Evolutionary conservation across 2,113 vertebrate genomes (phyloP).

Genomic region (Paramisgurnus dabryanus): DNA sequence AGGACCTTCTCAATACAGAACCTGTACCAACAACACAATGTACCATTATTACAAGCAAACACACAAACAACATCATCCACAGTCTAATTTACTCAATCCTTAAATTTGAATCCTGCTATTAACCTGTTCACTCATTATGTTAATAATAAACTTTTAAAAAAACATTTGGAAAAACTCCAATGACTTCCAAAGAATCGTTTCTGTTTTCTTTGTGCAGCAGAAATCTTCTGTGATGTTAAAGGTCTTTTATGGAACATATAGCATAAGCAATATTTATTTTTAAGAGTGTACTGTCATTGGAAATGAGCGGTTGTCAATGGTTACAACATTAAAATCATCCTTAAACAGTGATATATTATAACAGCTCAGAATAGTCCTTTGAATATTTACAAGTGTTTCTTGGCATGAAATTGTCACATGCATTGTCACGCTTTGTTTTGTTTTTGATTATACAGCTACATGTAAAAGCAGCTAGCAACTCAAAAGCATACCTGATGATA

Average conservation of each 20-base stretch:
- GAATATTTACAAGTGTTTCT: slow-evolving; percentile 40
- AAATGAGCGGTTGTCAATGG: slow-evolving; percentile 4
- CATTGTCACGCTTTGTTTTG: background rate
- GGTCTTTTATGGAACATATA: too few species aligned
- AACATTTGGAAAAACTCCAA: background rate
- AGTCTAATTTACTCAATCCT: background rate
- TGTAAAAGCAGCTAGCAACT: slow-evolving; percentile 30
- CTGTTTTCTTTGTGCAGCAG: too few species aligned
- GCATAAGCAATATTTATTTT: too few species aligned
- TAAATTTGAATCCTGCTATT: slow-evolving; percentile 10
- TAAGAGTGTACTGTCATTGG: background rate
- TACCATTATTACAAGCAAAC: slow-evolving; percentile 64
- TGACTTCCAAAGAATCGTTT: too few species aligned
- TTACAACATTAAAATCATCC: slow-evolving; percentile 22
- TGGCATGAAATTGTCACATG: slow-evolving; percentile 23
- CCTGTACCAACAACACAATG: slow-evolving; percentile 71
- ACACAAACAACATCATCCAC: slow-evolving; percentile 42
- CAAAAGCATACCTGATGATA: slow-evolving; percentile 58
- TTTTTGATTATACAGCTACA: slow-evolving; percentile 30
- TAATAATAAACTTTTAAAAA: background rate
- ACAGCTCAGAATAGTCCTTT: slow-evolving; percentile 24
- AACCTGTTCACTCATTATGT: background rate
- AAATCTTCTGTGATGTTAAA: too few species aligned
- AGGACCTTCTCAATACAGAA: slow-evolving; percentile 54
- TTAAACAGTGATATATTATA: slow-evolving; percentile 18